phyloP scores from a whole-genome alignment of 2,797 vertebrate genomes.

The Paguma larvata region DNA sequence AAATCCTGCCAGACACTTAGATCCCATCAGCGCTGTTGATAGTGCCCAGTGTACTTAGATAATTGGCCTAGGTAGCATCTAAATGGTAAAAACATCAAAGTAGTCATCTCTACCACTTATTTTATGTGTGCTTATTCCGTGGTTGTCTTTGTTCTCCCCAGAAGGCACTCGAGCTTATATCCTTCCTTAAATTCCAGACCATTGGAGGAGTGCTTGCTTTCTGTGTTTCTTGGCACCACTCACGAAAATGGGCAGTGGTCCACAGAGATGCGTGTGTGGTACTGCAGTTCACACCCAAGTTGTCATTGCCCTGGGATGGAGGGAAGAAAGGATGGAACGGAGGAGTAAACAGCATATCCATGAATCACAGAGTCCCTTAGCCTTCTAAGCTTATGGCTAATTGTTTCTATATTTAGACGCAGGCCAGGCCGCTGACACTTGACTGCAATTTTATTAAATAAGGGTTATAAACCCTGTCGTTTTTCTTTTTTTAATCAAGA shows the following conservation, averaged over 20 bases:
- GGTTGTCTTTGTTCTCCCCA: not conserved
- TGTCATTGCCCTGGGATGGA: not conserved
- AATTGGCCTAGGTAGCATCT: not conserved
- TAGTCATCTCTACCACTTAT: not conserved
- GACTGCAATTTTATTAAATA: not conserved
- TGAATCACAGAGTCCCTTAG: not conserved
- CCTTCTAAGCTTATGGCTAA: not conserved
- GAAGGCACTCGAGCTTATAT: constrained; percentile 80
- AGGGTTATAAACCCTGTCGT: not conserved
- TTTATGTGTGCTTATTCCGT: not conserved
- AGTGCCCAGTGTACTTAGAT: not conserved
- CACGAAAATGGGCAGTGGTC: constrained; percentile 81
- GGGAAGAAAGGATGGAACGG: not conserved
- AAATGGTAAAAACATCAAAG: not conserved
- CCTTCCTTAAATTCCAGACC: constrained; percentile 82
- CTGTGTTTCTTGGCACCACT: constrained; percentile 79
- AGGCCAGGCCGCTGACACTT: not conserved
- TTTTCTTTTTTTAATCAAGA: not conserved
- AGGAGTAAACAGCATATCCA: not conserved
- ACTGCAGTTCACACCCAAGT: not conserved
- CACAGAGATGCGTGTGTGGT: constrained; percentile 77
- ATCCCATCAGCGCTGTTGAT: not conserved
- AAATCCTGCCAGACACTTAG: not conserved
- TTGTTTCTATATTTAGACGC: not conserved
- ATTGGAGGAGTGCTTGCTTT: constrained; percentile 83